Evolutionary conservation across 1,140 invertebrate genomes (phyloP), one percentile per base, ranked within the genome.

Genomic region (Drosophila sucinea): DNA sequence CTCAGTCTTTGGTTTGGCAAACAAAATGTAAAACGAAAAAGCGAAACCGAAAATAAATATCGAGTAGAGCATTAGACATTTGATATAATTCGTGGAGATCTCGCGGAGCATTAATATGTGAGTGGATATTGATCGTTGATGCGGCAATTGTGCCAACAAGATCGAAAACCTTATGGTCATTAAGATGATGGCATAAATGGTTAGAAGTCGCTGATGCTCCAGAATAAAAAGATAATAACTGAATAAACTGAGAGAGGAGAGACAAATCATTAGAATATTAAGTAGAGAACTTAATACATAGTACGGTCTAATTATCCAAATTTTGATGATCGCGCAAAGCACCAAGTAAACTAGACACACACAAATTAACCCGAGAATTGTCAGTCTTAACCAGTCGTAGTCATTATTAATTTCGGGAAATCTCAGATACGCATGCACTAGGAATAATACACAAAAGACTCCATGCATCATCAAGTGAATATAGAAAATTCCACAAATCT

Each of bases 1-100:
- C 4, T 38, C 2, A 25, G 1, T 25, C 29, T 2, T 1, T 17
- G 4, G 30, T 10, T 23, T 1, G 3, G 32, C 29, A 58, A 58
- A 23, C 1, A 96, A 87, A 4, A 94, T 94, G 70, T 95, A 96
- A 79, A 97, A 97, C 71, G 95, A 95, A 8, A 96, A 81, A 0
- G 95, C 95, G 85, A 97, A 97, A 0, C 96, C 96, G 33, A 96
- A 92, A 1, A 97, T 95, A 27, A 97, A 92, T 71, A 96, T 94
- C 0, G 94, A 95, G 81, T 96, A 97, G 90, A 96, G 95, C 1
- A 95, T 84, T 1, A 97, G 92, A 72, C 96, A 96, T 81, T 95
- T 95, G 3, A 96, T 93, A 75, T 97, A 97, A 67, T 95, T 97
- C 75, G 93, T 93, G 0, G 94, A 95, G 0, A 96, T 96, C 0